Percentiles rank a stretch among this genome's conserved stretches.
phyloP scores from a whole-genome alignment of 2,797 vertebrate species.

The Triplophysa bombifrons region DNA sequence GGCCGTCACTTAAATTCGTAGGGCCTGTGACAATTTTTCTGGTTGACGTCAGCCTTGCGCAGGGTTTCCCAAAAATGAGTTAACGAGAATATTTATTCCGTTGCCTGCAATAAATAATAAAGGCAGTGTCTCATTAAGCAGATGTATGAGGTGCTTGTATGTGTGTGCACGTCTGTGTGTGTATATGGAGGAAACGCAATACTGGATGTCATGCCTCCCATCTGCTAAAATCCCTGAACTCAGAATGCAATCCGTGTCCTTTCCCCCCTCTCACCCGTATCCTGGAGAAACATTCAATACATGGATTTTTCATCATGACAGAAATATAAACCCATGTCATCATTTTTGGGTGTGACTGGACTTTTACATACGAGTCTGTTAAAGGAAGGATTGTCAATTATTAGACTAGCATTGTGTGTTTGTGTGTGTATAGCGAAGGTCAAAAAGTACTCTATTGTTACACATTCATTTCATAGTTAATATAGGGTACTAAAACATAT shows the following conservation, averaged over 20 bases:
- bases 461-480: too few species aligned
- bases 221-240: slow-evolving; percentile 2
- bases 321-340: slow-evolving; percentile 17
- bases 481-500: too few species aligned
- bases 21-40: background rate
- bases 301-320: background rate
- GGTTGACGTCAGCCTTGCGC: background rate
- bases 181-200: background rate
- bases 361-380: slow-evolving; percentile 9
- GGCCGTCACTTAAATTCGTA: background rate
- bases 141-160: background rate
- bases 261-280: background rate
- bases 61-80: slow-evolving; percentile 17
- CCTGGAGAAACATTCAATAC: background rate
- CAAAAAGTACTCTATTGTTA: too few species aligned
- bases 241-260: background rate
- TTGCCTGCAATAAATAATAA: background rate
- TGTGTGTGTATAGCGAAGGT: too few species aligned
- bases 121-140: slow-evolving; percentile 5
- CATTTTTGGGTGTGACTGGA: slow-evolving; percentile 6
- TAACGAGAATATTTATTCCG: background rate
- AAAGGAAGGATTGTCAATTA: too few species aligned
- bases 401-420: too few species aligned
- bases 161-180: slow-evolving; percentile 15
- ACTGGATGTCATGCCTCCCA: background rate